phyloP scores from a whole-genome alignment of 2,113 vertebrate species.

The Circaetus gallicus region DNA sequence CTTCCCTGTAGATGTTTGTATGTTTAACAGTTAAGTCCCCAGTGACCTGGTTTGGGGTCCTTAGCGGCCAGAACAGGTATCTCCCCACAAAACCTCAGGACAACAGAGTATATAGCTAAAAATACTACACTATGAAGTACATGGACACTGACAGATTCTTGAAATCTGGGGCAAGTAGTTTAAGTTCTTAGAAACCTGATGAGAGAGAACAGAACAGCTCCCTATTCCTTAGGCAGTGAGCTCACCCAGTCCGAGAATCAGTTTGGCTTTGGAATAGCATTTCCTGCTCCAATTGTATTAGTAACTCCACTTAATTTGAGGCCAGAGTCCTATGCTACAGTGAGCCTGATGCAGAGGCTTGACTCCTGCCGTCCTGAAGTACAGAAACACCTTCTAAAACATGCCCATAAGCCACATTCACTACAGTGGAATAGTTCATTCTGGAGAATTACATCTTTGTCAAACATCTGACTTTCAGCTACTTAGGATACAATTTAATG shows the following conservation, averaged over 20 bases:
- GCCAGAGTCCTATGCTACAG: neutral
- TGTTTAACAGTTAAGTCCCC: neutral
- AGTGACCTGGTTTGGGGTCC: too few species aligned
- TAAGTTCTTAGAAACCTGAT: neutral
- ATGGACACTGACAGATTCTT: neutral
- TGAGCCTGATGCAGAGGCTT: neutral
- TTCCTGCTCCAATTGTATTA: neutral
- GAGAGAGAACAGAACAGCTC: neutral
- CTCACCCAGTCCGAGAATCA: neutral
- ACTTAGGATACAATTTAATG: neutral
- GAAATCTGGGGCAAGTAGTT: neutral
- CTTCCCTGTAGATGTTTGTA: neutral
- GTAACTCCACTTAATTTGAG: neutral
- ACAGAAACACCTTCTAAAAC: neutral
- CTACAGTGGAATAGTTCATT: neutral
- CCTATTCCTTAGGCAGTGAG: neutral
- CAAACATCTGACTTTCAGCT: neutral
- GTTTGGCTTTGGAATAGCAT: neutral
- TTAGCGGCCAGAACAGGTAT: rapidly evolving
- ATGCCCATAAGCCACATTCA: neutral
- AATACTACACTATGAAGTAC: neutral
- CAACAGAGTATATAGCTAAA: rapidly evolving
- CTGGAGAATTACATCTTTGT: neutral
- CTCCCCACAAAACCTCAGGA: neutral
- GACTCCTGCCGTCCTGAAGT: neutral